phyloP scores from a whole-genome alignment of 2,113 vertebrate genomes.

The Prunella fulvescens region DNA sequence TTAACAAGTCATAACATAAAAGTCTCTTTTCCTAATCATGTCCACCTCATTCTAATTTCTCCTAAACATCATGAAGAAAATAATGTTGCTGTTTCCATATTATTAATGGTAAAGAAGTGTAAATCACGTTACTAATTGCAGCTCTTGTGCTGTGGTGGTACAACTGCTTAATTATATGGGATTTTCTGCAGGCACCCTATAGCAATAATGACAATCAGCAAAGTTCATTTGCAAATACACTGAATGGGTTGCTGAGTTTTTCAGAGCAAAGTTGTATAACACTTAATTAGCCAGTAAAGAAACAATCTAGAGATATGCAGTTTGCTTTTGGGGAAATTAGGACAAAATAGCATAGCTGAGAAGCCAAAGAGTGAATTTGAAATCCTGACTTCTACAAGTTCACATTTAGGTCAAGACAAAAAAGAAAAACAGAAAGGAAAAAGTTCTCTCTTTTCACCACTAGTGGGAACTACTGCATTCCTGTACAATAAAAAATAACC shows the following conservation, averaged over 20 bases:
- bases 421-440: not conserved
- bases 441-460: constrained; percentile 52
- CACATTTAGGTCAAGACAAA: not conserved
- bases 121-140: constrained; percentile 22
- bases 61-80: constrained; percentile 13
- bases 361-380: not conserved
- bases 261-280: constrained; percentile 2
- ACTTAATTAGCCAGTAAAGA: constrained; percentile 6
- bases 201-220: constrained; percentile 11
- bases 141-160: not conserved
- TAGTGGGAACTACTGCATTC: constrained; percentile 70
- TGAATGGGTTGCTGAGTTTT: not conserved
- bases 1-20: constrained; percentile 54
- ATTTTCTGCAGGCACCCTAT: constrained; percentile 5
- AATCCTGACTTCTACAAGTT: not conserved
- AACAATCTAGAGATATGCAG: constrained; percentile 13
- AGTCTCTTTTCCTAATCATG: constrained; percentile 19
- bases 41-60: constrained; percentile 44
- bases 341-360: not conserved
- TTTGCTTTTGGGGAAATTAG: constrained; percentile 5
- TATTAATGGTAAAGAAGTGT: constrained; percentile 29
- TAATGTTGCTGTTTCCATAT: constrained; percentile 27
- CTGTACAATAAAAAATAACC: constrained; percentile 1
- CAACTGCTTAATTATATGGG: not conserved
- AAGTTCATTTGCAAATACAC: constrained; percentile 22